Conservation (phyloP, 2,797 vertebrate genomes). For the Semaprochilodus insignis region DNA sequence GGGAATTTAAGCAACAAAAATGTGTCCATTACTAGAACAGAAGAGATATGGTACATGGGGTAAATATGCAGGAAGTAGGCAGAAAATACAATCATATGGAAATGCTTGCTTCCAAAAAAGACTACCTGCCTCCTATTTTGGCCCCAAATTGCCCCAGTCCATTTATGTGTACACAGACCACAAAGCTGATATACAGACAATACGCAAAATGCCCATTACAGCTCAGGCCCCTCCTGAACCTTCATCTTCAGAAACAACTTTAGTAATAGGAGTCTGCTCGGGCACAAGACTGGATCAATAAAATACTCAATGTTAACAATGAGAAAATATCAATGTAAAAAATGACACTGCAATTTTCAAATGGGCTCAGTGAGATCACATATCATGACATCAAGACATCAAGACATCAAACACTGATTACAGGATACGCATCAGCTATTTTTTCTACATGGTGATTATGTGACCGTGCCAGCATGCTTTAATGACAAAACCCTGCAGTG, state of each 20-base stretch:
- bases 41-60: not conserved
- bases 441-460: not conserved
- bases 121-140: not conserved
- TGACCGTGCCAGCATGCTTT: not conserved
- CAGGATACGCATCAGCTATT: not conserved
- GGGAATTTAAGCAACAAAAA: not conserved
- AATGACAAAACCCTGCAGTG: not conserved
- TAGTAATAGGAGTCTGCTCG: not conserved
- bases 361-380: not conserved
- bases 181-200: not conserved
- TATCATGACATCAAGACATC: not conserved
- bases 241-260: not conserved
- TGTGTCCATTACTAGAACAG: not conserved
- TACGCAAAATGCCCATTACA: not conserved
- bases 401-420: not conserved
- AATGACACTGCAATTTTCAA: not conserved
- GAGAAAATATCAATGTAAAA: not conserved
- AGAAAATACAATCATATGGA: not conserved
- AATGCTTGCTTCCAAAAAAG: not conserved
- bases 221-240: not conserved
- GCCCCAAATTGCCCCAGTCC: not conserved
- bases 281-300: conserved; percentile 25
- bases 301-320: not conserved
- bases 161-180: not conserved
- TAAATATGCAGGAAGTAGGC: too few species aligned